These are phyloP conservation scores for Lutraria rhynchaena DNA, from an alignment of 1,140 invertebrate species.

Conservation along the genomic window DNA sequence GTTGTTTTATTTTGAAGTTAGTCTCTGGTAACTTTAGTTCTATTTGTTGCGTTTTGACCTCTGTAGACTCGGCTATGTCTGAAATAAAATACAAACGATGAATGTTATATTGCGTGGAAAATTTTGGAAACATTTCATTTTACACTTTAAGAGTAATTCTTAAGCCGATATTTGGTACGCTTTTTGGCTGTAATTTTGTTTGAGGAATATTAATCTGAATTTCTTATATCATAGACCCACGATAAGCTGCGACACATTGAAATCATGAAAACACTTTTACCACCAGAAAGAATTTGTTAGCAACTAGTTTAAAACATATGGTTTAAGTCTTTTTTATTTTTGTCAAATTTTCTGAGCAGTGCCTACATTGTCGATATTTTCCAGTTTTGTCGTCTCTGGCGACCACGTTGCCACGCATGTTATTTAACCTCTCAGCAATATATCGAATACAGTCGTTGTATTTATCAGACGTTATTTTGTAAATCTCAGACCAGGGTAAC, in stretches of 20 bases:
- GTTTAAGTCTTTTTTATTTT: too few relatives aligned
- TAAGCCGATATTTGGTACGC: too few relatives aligned
- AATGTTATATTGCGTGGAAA: not conserved
- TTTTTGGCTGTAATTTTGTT: too few relatives aligned
- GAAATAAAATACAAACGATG: not conserved
- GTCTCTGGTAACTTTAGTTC: not conserved
- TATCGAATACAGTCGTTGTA: constrained; percentile 1
- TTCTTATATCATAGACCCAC: too few relatives aligned
- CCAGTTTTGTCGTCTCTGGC: constrained; percentile 2
- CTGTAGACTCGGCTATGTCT: not conserved
- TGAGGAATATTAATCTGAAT: too few relatives aligned
- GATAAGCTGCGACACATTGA: too few relatives aligned
- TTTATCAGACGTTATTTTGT: constrained; percentile 1
- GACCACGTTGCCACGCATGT: not conserved
- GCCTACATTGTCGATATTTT: constrained; percentile 1
- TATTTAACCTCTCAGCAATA: not conserved
- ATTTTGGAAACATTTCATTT: too few relatives aligned
- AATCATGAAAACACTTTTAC: too few relatives aligned
- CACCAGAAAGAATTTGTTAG: too few relatives aligned
- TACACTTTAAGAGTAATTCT: too few relatives aligned
- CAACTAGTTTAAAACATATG: too few relatives aligned
- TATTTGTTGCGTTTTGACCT: not conserved
- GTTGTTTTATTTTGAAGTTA: not conserved
- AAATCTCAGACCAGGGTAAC: not conserved
- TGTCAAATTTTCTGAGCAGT: too few relatives aligned